Evolutionary conservation across 2,797 vertebrate genomes (phyloP).

Genomic region (Tadarida brasiliensis): DNA sequence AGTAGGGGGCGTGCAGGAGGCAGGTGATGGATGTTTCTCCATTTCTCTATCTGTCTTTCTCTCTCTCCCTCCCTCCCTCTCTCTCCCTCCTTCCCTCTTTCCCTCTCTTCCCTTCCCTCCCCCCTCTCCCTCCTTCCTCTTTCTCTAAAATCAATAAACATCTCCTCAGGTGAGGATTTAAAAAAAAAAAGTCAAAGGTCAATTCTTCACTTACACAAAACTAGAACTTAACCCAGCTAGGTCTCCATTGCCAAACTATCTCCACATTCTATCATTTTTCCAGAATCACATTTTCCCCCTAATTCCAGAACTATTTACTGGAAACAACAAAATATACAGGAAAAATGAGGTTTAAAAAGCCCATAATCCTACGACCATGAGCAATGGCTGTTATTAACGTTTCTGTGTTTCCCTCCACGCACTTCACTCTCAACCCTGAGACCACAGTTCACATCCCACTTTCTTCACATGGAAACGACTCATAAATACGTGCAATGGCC

Average conservation of each 20-base stretch:
- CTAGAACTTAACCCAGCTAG: neutral
- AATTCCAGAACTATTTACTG: neutral
- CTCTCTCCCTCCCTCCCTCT: no score
- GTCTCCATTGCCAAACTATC: neutral
- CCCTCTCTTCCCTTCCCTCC: no score
- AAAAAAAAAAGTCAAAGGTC: no score
- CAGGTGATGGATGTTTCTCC: no score
- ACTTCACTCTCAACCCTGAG: neutral
- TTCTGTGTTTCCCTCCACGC: neutral
- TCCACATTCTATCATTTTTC: neutral
- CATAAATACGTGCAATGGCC: neutral
- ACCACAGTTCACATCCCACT: neutral
- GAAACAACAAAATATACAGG: neutral
- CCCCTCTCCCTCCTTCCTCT: no score
- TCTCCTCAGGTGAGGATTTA: no score
- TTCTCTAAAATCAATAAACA: no score
- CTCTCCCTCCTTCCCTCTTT: no score
- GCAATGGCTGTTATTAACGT: neutral
- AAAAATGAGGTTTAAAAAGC: neutral
- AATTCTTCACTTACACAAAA: neutral
- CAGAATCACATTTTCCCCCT: neutral
- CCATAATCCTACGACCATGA: neutral
- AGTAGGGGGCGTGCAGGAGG: no score
- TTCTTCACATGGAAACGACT: neutral
- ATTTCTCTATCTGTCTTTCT: no score